phyloP scores from a whole-genome alignment of 2,888 invertebrate genomes.

The Polylopha cassiicola region DNA sequence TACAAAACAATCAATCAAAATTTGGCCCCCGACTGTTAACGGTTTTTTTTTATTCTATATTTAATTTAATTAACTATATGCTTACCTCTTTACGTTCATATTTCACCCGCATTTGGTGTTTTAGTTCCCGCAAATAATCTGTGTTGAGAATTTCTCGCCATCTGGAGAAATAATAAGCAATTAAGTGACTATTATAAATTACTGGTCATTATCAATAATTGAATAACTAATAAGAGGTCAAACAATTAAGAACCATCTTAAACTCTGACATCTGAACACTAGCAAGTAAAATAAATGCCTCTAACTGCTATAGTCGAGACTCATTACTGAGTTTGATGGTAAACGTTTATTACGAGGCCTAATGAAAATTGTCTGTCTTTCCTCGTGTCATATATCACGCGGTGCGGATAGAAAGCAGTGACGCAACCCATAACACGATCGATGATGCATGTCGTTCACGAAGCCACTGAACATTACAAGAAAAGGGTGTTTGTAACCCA shows the following conservation, averaged over 20 bases:
- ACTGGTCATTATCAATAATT: slow-evolving; percentile 2
- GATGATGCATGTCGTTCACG: slow-evolving; percentile 37
- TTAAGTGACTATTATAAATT: too few species aligned
- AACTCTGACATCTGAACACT: too few species aligned
- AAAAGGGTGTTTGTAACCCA: slow-evolving; percentile 25
- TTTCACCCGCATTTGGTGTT: slow-evolving; percentile 65
- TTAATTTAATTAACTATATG: neutral
- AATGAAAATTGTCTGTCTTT: slow-evolving; percentile 53
- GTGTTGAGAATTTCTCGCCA: slow-evolving; percentile 65
- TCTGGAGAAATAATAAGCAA: slow-evolving; percentile 38
- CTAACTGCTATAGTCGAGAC: too few species aligned
- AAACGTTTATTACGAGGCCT: slow-evolving; percentile 31
- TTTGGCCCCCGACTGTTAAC: too few species aligned
- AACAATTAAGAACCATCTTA: slow-evolving; percentile 18
- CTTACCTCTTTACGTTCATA: slow-evolving; percentile 57
- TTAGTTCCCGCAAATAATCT: slow-evolving; percentile 59
- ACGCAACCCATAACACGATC: slow-evolving; percentile 41
- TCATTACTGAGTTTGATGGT: slow-evolving; percentile 6
- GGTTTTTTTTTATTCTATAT: too few species aligned
- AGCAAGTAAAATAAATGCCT: too few species aligned
- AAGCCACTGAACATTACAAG: slow-evolving; percentile 28
- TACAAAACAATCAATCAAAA: too few species aligned
- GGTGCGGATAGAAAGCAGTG: slow-evolving; percentile 52
- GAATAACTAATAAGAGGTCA: slow-evolving; percentile 5
- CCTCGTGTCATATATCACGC: slow-evolving; percentile 30